Conservation (phyloP, 2,113 vertebrate species). For the Gymnorhina tibicen region DNA sequence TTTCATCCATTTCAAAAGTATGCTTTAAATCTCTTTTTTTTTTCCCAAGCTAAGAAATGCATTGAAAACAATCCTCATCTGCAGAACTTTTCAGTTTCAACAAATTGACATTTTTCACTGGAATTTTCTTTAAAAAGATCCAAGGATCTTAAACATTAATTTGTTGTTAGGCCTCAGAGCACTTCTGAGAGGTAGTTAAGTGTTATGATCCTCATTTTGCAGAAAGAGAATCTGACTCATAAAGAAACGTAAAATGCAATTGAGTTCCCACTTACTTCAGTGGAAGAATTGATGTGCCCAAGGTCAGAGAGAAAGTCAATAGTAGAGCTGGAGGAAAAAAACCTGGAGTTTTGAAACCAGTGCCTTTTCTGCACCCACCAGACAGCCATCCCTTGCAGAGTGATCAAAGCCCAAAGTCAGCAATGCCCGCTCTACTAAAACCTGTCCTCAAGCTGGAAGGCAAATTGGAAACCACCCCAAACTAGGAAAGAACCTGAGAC, state of each 20-base stretch:
- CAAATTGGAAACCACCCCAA: background rate
- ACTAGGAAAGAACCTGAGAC: background rate
- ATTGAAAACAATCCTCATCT: constrained; percentile 31
- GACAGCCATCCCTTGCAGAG: background rate
- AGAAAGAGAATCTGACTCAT: constrained; percentile 59
- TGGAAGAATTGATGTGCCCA: constrained; percentile 39
- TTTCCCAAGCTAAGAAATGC: background rate
- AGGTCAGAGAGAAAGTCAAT: constrained; percentile 53
- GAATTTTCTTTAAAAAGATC: background rate
- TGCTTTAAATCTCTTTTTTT: constrained; percentile 8
- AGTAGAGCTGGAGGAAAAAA: background rate
- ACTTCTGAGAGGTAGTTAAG: constrained; percentile 59
- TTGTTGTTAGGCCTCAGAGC: constrained; percentile 53
- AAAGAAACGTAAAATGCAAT: constrained; percentile 55
- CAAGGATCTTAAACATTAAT: constrained; percentile 53
- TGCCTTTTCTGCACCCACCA: background rate
- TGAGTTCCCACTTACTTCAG: constrained; percentile 53
- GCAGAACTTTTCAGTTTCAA: constrained; percentile 21
- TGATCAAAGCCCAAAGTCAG: background rate
- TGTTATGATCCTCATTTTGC: constrained; percentile 62
- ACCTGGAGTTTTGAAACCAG: background rate
- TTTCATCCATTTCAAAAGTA: constrained; percentile 34
- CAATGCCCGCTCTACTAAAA: background rate
- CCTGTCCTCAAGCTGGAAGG: background rate
- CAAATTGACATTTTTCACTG: constrained; percentile 30